phyloP scores from a whole-genome alignment of 1,140 invertebrate genomes.

The Centruroides vittatus region DNA sequence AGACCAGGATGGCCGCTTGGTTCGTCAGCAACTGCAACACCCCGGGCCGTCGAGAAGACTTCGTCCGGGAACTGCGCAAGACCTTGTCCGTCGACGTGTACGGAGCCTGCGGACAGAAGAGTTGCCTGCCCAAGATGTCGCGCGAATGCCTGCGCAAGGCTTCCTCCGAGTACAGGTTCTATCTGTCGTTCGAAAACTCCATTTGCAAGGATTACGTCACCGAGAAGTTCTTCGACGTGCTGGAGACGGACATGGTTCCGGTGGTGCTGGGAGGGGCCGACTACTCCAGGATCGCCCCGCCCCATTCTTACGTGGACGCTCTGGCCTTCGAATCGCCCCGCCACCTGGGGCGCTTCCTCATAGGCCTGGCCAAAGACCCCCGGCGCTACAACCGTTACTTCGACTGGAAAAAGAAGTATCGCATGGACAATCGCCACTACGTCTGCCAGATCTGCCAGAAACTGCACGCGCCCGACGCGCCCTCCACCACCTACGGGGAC shows the following conservation, averaged over 20 bases:
- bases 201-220: constrained; percentile 31
- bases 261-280: constrained; percentile 28
- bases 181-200: constrained; percentile 28
- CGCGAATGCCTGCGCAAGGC: constrained; percentile 19
- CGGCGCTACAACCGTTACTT: constrained; percentile 25
- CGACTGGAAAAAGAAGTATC: constrained; percentile 21
- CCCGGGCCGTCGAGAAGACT: constrained; percentile 36
- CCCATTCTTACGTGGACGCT: constrained; percentile 29
- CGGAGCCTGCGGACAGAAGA: constrained; percentile 40
- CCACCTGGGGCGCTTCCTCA: constrained; percentile 20
- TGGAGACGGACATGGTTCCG: constrained; percentile 24
- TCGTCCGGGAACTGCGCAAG: constrained; percentile 38
- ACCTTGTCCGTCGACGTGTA: constrained; percentile 49
- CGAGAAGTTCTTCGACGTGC: constrained; percentile 27
- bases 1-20: constrained; percentile 36
- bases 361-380: constrained; percentile 19
- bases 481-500: constrained; percentile 1
- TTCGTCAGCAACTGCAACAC: constrained; percentile 47
- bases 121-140: constrained; percentile 16
- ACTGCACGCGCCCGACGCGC: constrained; percentile 2
- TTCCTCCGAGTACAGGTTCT: constrained; percentile 23
- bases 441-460: constrained; percentile 10
- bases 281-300: constrained; percentile 25
- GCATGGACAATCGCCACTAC: constrained; percentile 4
- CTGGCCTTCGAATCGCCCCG: constrained; percentile 19